Conservation (phyloP, 2,113 vertebrate species). For the Perca flavescens region DNA sequence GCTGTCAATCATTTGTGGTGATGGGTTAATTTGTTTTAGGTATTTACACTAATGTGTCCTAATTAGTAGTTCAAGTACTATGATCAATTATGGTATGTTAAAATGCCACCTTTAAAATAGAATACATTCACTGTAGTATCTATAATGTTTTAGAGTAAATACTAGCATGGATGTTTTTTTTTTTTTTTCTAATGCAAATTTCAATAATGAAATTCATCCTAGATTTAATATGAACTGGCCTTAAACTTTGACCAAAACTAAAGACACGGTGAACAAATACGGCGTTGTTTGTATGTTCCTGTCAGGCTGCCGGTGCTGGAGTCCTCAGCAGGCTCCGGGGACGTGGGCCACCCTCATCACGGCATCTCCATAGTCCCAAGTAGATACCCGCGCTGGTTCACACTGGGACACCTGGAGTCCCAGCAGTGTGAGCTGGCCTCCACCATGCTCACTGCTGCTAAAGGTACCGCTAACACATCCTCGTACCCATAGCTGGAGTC, state of each 20-base stretch:
- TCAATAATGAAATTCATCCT: background rate
- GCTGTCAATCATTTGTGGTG: too few species aligned
- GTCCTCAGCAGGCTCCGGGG: constrained; percentile 90
- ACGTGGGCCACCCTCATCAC: constrained; percentile 93
- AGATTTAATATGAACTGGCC: background rate
- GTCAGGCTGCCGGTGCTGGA: constrained; percentile 94
- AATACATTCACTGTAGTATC: background rate
- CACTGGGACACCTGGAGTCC: constrained; percentile 97
- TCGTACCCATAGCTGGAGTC: background rate
- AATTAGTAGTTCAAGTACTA: background rate
- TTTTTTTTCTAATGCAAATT: too few species aligned
- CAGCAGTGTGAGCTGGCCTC: constrained; percentile 99
- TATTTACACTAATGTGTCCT: background rate
- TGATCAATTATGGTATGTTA: background rate
- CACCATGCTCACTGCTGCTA: constrained; percentile 95
- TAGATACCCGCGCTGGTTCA: constrained; percentile 98
- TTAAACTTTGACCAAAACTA: background rate
- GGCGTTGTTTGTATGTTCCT: background rate
- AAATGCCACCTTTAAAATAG: background rate
- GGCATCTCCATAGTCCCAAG: constrained; percentile 96
- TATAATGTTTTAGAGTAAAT: too few species aligned
- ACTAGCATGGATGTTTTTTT: too few species aligned
- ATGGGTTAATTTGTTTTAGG: background rate
- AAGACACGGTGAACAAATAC: too few species aligned
- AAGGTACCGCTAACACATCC: constrained; percentile 59